phyloP scores from a whole-genome alignment of 2,888 invertebrate genomes.

The Cheilosia vulpina region DNA sequence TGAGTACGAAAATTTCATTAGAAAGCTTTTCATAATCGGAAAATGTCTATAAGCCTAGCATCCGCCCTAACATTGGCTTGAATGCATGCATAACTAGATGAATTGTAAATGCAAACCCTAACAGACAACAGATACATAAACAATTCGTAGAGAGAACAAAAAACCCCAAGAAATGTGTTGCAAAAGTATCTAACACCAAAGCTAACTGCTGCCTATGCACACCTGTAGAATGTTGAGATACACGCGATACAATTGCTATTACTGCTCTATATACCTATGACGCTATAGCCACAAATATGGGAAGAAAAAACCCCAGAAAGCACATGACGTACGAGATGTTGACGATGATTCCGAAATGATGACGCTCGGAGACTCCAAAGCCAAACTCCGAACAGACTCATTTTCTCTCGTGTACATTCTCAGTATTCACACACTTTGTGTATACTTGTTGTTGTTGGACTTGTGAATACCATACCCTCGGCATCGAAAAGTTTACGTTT shows the following conservation, averaged over 20 bases:
- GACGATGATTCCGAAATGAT: constrained; percentile 66
- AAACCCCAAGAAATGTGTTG: constrained; percentile 44
- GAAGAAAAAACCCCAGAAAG: constrained; percentile 64
- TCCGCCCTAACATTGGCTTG: constrained; percentile 11
- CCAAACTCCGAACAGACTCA: constrained; percentile 37
- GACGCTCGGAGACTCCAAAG: constrained; percentile 58
- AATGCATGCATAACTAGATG: constrained; percentile 4
- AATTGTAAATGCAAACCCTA: background rate
- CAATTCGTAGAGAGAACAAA: constrained; percentile 7
- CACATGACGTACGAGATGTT: constrained; percentile 70
- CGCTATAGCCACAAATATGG: constrained; percentile 32
- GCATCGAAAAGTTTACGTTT: constrained; percentile 68
- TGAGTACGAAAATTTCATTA: background rate
- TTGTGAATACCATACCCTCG: constrained; percentile 55
- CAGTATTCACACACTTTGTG: constrained; percentile 45
- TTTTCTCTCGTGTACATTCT: constrained; percentile 64
- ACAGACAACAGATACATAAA: background rate
- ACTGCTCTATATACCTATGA: constrained; percentile 56
- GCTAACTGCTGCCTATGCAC: constrained; percentile 25
- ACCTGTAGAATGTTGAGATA: constrained; percentile 73
- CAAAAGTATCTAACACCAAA: constrained; percentile 19
- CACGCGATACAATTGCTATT: constrained; percentile 35
- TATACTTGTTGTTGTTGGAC: constrained; percentile 52
- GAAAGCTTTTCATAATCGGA: background rate
- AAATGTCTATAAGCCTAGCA: background rate